These are phyloP conservation scores for Sebastes elongatus DNA, from an alignment of 2,797 vertebrate species.

Conservation along the genomic window DNA sequence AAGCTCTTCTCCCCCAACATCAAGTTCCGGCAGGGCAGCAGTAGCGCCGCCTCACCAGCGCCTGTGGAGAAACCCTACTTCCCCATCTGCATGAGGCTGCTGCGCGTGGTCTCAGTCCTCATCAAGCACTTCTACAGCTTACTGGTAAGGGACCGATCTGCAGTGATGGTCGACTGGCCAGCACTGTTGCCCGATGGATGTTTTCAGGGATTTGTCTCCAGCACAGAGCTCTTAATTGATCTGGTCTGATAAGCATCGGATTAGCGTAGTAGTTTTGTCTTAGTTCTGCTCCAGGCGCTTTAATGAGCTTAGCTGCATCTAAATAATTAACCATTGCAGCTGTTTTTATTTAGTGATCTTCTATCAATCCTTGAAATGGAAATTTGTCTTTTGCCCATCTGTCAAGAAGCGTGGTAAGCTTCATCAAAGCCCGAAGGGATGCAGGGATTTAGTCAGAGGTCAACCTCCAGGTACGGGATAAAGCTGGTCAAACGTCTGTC, in stretches of 20 bases:
- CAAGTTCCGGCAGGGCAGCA: slow-evolving; percentile 96
- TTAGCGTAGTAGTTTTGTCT: slow-evolving; percentile 44
- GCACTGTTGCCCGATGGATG: slow-evolving; percentile 5
- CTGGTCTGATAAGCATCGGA: slow-evolving; percentile 51
- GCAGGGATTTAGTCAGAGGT: background rate
- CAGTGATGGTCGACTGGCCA: background rate
- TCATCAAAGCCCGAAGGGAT: background rate
- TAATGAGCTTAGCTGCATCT: slow-evolving; percentile 43
- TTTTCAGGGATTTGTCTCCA: slow-evolving; percentile 27
- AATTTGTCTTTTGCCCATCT: background rate
- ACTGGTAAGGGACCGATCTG: slow-evolving; percentile 83
- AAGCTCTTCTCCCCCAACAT: slow-evolving; percentile 99
- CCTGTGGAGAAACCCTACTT: slow-evolving; percentile 99
- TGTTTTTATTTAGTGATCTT: slow-evolving; percentile 35
- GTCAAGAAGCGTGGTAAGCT: background rate
- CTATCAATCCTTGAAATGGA: slow-evolving; percentile 5
- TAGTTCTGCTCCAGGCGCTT: slow-evolving; percentile 51
- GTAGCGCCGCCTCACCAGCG: slow-evolving; percentile 89
- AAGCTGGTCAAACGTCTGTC: background rate
- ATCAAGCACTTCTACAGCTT: slow-evolving; percentile 99
- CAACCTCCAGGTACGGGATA: background rate
- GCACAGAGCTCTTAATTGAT: slow-evolving; percentile 40
- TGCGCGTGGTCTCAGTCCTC: slow-evolving; percentile 96
- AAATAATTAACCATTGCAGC: slow-evolving; percentile 30
- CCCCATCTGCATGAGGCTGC: slow-evolving; percentile 98